A percentile compares a stretch with the other conserved stretches of the same genome.
phyloP scores from a whole-genome alignment of 2,797 vertebrate species.

The Galagoides demidoff region DNA sequence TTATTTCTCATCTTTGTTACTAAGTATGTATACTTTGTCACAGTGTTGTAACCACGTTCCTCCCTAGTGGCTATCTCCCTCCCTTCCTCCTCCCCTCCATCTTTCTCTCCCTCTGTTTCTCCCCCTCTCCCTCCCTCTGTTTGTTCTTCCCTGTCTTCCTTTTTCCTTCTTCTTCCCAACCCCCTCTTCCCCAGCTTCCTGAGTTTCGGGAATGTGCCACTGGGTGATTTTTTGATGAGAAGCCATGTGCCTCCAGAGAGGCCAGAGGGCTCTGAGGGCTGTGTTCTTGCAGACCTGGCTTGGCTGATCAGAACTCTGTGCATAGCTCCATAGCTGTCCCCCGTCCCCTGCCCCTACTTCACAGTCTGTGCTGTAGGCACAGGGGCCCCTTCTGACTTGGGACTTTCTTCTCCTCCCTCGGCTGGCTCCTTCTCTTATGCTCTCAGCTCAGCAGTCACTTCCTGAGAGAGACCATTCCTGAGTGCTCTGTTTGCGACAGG shows the following conservation, averaged over 20 bases:
- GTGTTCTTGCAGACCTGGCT: background rate
- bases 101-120: no score
- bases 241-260: background rate
- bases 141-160: background rate
- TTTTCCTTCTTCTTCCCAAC: background rate
- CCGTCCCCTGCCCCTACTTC: no score
- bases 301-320: background rate
- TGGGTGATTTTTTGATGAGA: background rate
- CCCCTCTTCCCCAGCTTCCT: background rate
- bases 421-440: background rate
- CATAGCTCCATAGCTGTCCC: no score
- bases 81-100: background rate
- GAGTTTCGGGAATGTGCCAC: background rate
- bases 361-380: background rate
- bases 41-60: background rate
- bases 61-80: background rate
- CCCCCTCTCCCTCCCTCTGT: no score
- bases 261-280: background rate
- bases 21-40: background rate
- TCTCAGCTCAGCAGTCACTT: background rate
- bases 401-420: background rate
- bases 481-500: background rate
- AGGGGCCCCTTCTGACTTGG: background rate
- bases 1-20: conserved; percentile 34
- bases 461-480: background rate